A percentile compares a stretch with the other conserved stretches of the same genome.
These are phyloP conservation scores for Ochropleura leucogaster DNA, from an alignment of 2,888 invertebrate genomes.

Conservation along the genomic window DNA sequence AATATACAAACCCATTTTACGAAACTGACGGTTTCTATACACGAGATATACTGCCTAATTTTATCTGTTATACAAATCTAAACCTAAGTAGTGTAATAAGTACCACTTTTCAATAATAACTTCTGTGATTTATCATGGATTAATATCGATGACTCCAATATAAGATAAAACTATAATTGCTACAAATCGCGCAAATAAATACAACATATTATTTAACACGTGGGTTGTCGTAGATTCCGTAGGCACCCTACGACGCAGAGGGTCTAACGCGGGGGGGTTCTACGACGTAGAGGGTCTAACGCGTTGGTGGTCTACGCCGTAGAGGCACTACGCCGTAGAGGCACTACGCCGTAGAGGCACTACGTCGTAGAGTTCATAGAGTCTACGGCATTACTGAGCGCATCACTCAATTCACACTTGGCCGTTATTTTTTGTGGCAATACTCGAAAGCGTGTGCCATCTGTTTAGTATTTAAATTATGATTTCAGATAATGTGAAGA, in stretches of 20 bases:
- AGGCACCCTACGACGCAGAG: no score
- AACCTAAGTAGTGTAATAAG: not conserved
- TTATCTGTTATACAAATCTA: not conserved
- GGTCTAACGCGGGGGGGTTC: not conserved
- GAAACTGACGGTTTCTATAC: not conserved
- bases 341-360: conserved; percentile 2
- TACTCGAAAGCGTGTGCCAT: conserved; percentile 44
- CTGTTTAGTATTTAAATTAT: conserved; percentile 59
- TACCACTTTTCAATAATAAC: not conserved
- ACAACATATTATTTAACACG: not conserved
- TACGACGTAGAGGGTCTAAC: conserved; percentile 9
- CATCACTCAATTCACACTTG: conserved; percentile 25
- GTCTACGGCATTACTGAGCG: conserved; percentile 17
- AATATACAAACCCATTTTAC: conserved; percentile 4
- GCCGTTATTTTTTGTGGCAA: conserved; percentile 29
- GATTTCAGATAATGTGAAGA: conserved; percentile 53
- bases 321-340: conserved; percentile 19
- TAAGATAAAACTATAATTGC: not conserved
- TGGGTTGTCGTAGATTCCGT: not conserved
- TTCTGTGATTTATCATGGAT: not conserved
- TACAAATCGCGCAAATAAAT: not conserved
- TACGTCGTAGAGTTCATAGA: conserved; percentile 9
- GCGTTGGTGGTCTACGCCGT: not conserved
- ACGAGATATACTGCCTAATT: no score
- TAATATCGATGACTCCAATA: not conserved